Conservation (phyloP, 30 jellyfish, hydroid and myxozoan species). For the Morbakka virulenta region DNA sequence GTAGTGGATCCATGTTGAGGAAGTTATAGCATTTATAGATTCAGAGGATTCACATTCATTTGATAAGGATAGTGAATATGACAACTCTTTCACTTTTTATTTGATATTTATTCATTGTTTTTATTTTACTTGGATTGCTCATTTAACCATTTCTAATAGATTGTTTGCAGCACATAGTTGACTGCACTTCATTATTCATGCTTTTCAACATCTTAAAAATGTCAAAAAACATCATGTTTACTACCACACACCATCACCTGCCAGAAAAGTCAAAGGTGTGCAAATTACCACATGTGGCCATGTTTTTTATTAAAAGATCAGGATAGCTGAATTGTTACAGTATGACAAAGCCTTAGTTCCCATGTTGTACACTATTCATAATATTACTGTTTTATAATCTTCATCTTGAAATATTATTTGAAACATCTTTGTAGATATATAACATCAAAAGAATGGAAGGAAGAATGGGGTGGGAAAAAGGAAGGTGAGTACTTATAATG, state of each 20-base stretch:
- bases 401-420: too few species aligned
- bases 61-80: background rate
- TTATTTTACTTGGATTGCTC: background rate
- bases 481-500: constrained; percentile 13
- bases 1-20: background rate
- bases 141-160: background rate
- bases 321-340: background rate
- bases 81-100: background rate
- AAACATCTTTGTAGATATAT: constrained; percentile 48
- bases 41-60: background rate
- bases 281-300: background rate
- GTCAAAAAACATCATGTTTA: background rate
- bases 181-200: background rate
- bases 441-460: constrained; percentile 98
- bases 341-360: too few species aligned
- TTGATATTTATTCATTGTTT: background rate
- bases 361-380: too few species aligned
- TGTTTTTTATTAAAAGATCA: background rate
- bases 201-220: too few species aligned
- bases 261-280: background rate
- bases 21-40: background rate
- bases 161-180: background rate
- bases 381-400: too few species aligned
- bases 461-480: constrained; percentile 98
- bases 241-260: background rate